These are phyloP conservation scores for Lanius ludovicianus DNA, from an alignment of 2,113 vertebrate genomes.

Conservation along the genomic window DNA sequence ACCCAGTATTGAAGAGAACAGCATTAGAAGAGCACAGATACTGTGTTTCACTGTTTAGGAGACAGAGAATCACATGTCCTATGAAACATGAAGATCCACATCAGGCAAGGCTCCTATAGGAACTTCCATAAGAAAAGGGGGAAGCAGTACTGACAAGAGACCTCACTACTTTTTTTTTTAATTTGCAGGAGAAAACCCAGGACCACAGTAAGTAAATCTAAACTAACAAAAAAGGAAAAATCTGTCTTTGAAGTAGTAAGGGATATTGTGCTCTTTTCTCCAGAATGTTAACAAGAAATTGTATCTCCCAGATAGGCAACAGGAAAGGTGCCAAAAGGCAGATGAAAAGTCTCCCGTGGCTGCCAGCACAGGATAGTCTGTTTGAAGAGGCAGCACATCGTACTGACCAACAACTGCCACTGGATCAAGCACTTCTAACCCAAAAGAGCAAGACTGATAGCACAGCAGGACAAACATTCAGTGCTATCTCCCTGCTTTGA, in stretches of 20 bases:
- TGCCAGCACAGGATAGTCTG: not conserved
- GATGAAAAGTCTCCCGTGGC: not conserved
- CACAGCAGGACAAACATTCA: not conserved
- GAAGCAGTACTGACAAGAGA: not conserved
- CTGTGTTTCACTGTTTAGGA: not conserved
- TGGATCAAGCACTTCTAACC: not conserved
- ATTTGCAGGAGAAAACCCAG: not conserved
- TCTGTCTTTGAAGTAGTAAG: not conserved
- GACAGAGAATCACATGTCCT: not conserved
- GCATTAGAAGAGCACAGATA: not conserved
- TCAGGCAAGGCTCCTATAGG: not conserved
- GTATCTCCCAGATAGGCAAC: fast-evolving
- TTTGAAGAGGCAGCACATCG: not conserved
- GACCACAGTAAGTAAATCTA: not conserved
- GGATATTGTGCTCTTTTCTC: not conserved
- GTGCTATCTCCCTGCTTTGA: not conserved
- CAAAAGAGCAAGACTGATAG: not conserved
- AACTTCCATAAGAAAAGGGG: not conserved
- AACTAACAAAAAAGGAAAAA: not conserved
- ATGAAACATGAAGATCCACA: not conserved
- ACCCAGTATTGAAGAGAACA: not conserved
- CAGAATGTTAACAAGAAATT: not conserved
- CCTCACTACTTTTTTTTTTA: not conserved
- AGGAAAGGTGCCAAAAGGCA: not conserved
- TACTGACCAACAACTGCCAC: not conserved